Evolutionary conservation across 2,113 vertebrate genomes (phyloP), one percentile per base, ranked within the genome.

Genomic region (Coptodon bakossiorum): DNA sequence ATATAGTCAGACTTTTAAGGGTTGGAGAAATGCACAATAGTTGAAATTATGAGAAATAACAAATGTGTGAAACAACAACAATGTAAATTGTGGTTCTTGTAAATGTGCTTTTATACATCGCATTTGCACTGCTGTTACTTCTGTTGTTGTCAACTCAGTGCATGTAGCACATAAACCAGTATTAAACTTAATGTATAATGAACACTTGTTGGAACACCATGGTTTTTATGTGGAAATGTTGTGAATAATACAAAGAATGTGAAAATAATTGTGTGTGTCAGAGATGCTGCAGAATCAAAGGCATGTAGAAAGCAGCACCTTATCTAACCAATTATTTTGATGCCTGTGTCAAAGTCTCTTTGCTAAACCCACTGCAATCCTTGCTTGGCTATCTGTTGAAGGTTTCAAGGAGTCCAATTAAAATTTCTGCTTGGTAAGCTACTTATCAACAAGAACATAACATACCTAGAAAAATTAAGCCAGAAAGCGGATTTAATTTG

Each of bases 401-500:
- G 13, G 34, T 83, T 85, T 86, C 79, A 79, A 31, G n/a, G 16
- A 78, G 5, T 81, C 53, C 40, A 84, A 87, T 93, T 92, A 90
- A 91, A 90, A 56, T 53, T 7, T 22, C 14, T 63, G 83, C 68
- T 56, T 56, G 14, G 16, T 88, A 81, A 91, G 83, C 84, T 85
- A 34, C 73, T 88, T 82, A 86, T 68, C 48, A 2, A 6, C 12
- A 43, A 19, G 13, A 76, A 73, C 38, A 80, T 16, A 57, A 59
- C 80, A 61, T 61, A 61, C 19, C 61, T 4, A 5, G 31, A 79
- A 80, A 38, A 80, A 80, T 6, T 4, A 52, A 52, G 71, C 11
- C 31, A 24, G n/a, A 63, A 24, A 40, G 83, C 5, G 1, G 79
- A 40, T 86, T 89, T 66, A 34, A 82, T 73, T 82, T 48, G 68